phyloP scores from a whole-genome alignment of 2,888 invertebrate genomes.

The Idaea biselata region DNA sequence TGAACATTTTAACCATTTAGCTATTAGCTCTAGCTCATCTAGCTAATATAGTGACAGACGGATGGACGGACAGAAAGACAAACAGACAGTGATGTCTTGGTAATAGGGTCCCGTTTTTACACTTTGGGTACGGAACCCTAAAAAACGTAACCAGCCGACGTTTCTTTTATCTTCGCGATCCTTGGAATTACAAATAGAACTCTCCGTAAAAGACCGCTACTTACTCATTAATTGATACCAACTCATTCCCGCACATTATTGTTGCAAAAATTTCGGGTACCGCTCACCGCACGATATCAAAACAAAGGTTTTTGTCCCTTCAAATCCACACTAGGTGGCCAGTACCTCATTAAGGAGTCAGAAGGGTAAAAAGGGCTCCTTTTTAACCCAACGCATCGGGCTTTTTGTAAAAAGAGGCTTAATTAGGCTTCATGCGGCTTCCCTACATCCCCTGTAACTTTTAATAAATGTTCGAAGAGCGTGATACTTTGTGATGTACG shows the following conservation, averaged over 20 bases:
- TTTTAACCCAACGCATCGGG: conserved; percentile 44
- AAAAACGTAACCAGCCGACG: background rate
- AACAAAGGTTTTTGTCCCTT: conserved; percentile 59
- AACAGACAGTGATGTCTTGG: no score
- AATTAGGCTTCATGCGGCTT: conserved; percentile 79
- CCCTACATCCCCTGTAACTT: conserved; percentile 79
- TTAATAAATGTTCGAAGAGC: conserved; percentile 78
- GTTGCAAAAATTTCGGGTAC: conserved; percentile 44
- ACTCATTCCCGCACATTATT: conserved; percentile 36
- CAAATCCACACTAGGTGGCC: conserved; percentile 69
- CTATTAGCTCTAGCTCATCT: no score
- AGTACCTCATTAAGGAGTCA: conserved; percentile 77
- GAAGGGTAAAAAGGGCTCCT: conserved; percentile 71
- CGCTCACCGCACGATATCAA: conserved; percentile 56
- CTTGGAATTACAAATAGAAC: background rate
- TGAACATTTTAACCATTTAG: no score
- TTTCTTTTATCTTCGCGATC: background rate
- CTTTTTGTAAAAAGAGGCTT: conserved; percentile 78
- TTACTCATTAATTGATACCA: conserved; percentile 16
- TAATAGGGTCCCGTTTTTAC: no score
- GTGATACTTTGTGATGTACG: conserved; percentile 46
- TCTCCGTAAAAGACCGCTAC: background rate
- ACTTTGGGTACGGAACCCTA: no score
- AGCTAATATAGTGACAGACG: no score
- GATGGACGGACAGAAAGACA: no score